A percentile compares a stretch with the other conserved stretches of the same genome.
Evolutionary conservation across 2,113 vertebrate genomes (phyloP).

Genomic region (Sturnira hondurensis): DNA sequence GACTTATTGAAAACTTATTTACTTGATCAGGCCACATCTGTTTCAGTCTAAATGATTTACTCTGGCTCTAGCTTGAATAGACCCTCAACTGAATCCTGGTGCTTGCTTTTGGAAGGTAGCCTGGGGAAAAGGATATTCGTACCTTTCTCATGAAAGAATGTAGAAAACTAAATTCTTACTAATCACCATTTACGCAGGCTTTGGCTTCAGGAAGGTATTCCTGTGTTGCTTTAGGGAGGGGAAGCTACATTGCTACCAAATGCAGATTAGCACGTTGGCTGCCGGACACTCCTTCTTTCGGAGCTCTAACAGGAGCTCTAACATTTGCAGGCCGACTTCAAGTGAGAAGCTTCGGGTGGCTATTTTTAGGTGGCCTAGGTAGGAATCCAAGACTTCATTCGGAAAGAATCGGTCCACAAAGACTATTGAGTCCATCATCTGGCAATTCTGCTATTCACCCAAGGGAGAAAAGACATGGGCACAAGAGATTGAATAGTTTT

Average conservation of each 20-base stretch:
- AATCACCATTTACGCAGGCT: background rate
- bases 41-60: conserved; percentile 16
- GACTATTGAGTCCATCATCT: background rate
- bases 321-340: background rate
- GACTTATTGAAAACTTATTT: background rate
- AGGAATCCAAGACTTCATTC: background rate
- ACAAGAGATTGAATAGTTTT: background rate
- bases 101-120: background rate
- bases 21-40: background rate
- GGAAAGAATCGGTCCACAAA: background rate
- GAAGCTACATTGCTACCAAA: background rate
- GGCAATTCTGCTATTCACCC: background rate
- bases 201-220: conserved; percentile 4
- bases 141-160: background rate
- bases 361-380: background rate
- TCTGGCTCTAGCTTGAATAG: conserved; percentile 9
- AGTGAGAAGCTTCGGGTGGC: background rate
- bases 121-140: background rate
- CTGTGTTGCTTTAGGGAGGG: conserved; percentile 7
- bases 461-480: background rate
- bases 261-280: background rate
- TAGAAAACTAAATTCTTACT: conserved; percentile 24
- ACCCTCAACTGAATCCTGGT: background rate
- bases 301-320: background rate
- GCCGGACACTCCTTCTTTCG: background rate